phyloP scores from a whole-genome alignment of 2,113 vertebrate species.

The Pogonocichla stellata region DNA sequence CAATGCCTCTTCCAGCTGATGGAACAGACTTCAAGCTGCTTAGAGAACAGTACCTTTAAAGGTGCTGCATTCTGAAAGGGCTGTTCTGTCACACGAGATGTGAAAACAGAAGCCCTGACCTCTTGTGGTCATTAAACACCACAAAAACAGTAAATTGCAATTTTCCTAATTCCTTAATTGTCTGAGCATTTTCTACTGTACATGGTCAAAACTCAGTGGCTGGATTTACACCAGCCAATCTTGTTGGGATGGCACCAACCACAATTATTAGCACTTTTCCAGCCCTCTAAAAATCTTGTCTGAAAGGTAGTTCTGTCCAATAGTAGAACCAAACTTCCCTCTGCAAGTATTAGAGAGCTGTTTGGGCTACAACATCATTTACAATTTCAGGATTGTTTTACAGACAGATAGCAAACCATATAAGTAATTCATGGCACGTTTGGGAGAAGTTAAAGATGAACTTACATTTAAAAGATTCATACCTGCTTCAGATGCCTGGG shows the following conservation, averaged over 20 bases:
- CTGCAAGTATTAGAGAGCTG: not conserved
- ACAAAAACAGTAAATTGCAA: not conserved
- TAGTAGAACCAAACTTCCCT: not conserved
- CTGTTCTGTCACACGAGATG: not conserved
- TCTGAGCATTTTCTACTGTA: not conserved
- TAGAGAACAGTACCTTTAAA: not conserved
- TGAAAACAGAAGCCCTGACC: conserved; percentile 26
- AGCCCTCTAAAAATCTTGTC: not conserved
- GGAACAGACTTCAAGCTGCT: not conserved
- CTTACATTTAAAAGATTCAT: conserved; percentile 19
- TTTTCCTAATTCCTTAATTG: not conserved
- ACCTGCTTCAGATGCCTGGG: conserved; percentile 15
- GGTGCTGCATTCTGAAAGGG: not conserved
- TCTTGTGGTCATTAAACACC: conserved; percentile 23
- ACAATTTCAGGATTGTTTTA: conserved; percentile 10
- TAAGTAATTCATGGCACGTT: conserved; percentile 30
- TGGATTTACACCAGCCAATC: not conserved
- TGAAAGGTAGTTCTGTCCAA: not conserved
- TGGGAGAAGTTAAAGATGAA: conserved; percentile 52
- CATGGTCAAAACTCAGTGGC: not conserved
- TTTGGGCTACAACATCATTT: not conserved
- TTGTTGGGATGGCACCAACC: not conserved
- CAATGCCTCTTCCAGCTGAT: not conserved
- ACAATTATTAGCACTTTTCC: not conserved
- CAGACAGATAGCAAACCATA: not conserved